Base-by-base conservation (phyloP, 53 echinoderm and acorn worm genomes). In the Echinarachnius parma region DNA sequence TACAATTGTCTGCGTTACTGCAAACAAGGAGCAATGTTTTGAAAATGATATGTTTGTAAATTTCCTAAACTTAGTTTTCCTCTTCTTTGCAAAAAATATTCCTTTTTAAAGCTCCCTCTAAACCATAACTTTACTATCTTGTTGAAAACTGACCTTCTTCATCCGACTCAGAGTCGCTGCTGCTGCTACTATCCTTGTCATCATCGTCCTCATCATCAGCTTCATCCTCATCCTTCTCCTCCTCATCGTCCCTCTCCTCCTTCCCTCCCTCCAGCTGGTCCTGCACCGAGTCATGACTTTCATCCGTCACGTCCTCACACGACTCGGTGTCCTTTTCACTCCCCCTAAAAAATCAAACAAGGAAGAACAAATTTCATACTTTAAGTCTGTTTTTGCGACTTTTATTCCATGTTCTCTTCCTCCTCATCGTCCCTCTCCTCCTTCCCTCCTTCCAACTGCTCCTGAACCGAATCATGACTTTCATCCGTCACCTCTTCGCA, bases 51-150 rank as follows among this genome's bases (percentile, higher is more conserved):
- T n/a, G n/a, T n/a, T n/a, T n/a, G n/a, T n/a, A n/a, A n/a, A n/a
- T n/a, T n/a, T n/a, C n/a, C n/a, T n/a, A n/a, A n/a, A n/a, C n/a
- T n/a, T n/a, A n/a, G n/a, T n/a, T n/a, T n/a, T n/a, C n/a, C n/a
- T n/a, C n/a, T n/a, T n/a, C n/a, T n/a, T n/a, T n/a, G n/a, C n/a
- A n/a, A n/a, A n/a, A n/a, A n/a, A n/a, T n/a, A n/a, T n/a, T n/a
- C n/a, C n/a, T n/a, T n/a, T n/a, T n/a, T n/a, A n/a, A n/a, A n/a
- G n/a, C n/a, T n/a, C n/a, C n/a, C n/a, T n/a, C n/a, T n/a, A n/a
- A n/a, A 50, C 34, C 85, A 57, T 46, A 91, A 91, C 21, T 96
- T 96, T 65, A n/a, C n/a, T n/a, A n/a, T n/a, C n/a, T n/a, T n/a
- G n/a, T n/a, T 39, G 39, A 9, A 13, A 69, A 27, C 44, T 27